phyloP scores from a whole-genome alignment of 2,888 invertebrate genomes.

The Agrochola lychnidis region DNA sequence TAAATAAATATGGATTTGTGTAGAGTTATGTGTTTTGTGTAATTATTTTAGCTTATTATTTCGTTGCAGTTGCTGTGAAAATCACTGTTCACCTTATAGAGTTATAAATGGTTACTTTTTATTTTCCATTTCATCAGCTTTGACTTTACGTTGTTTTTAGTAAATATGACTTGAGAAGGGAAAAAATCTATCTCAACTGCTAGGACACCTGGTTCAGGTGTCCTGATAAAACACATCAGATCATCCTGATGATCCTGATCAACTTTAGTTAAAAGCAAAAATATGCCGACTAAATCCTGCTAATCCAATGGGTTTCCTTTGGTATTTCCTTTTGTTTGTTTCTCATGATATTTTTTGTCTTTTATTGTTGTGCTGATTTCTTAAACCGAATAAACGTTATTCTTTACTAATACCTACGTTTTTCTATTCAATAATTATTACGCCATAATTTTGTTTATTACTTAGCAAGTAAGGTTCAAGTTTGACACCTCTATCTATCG shows the following conservation, averaged over 20 bases:
- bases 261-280: neutral
- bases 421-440: neutral
- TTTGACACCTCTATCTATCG: neutral
- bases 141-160: neutral
- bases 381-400: neutral
- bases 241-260: too few species aligned
- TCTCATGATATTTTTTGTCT: neutral
- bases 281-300: neutral
- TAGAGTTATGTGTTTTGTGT: slow-evolving; percentile 30
- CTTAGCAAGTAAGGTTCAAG: neutral
- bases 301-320: neutral
- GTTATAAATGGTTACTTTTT: neutral
- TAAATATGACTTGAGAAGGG: neutral
- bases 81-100: neutral
- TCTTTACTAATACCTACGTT: neutral
- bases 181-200: neutral
- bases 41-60: slow-evolving; percentile 23
- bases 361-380: neutral
- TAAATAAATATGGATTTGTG: slow-evolving; percentile 44
- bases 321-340: neutral
- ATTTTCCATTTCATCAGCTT: neutral
- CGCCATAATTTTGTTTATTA: neutral
- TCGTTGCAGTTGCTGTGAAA: slow-evolving; percentile 9
- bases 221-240: too few species aligned
- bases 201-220: too few species aligned